A percentile compares a stretch with the other conserved stretches of the same genome.
These are phyloP conservation scores for Tiphia femorata DNA, from an alignment of 2,888 invertebrate genomes.

Conservation along the genomic window DNA sequence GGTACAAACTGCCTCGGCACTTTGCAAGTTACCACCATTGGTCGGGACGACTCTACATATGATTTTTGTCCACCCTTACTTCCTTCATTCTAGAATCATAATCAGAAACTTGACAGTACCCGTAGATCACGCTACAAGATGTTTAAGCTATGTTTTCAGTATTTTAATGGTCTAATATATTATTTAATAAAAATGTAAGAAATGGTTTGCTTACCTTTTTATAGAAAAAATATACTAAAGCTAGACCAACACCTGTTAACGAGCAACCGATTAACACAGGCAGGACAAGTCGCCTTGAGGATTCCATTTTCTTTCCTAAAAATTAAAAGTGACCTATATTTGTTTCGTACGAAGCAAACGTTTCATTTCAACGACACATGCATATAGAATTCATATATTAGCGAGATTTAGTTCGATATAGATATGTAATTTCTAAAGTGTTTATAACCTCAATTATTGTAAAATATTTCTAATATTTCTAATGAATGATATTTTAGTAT, in stretches of 20 bases:
- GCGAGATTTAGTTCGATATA: neutral
- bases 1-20: slow-evolving; percentile 77
- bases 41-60: neutral
- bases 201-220: slow-evolving; percentile 71
- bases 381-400: too few relatives aligned
- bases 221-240: slow-evolving; percentile 78
- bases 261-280: slow-evolving; percentile 78
- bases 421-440: neutral
- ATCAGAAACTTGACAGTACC: too few relatives aligned
- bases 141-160: too few relatives aligned
- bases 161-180: too few relatives aligned
- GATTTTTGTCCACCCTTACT: neutral
- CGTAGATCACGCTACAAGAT: too few relatives aligned
- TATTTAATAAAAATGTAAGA: neutral
- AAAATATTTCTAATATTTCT: neutral
- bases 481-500: too few relatives aligned
- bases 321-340: neutral
- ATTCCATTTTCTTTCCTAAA: slow-evolving; percentile 44
- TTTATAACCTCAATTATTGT: neutral
- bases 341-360: neutral
- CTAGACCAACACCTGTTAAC: slow-evolving; percentile 78
- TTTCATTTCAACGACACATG: too few relatives aligned
- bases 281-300: slow-evolving; percentile 55
- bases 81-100: too few relatives aligned
- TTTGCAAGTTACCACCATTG: neutral